A percentile compares a stretch with the other conserved stretches of the same genome.
phyloP scores from a whole-genome alignment of 92 coral and sea anemone genomes.

The Hydrozoanthus gracilis region DNA sequence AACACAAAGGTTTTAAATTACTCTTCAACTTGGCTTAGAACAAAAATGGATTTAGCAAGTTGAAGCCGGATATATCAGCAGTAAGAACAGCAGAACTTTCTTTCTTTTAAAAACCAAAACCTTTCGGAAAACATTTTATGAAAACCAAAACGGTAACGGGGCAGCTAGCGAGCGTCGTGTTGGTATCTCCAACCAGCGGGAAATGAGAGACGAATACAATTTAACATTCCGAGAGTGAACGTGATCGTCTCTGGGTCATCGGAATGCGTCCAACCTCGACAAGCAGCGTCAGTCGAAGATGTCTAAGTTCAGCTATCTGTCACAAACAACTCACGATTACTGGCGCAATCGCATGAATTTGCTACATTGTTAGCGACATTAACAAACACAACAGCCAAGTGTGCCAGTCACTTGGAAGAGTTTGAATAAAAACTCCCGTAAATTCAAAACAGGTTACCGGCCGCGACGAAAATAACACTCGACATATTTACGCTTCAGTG shows the following conservation, averaged over 20 bases:
- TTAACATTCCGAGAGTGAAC: conserved; percentile 32
- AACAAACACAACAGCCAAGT: not conserved
- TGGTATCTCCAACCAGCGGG: not conserved
- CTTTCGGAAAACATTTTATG: not conserved
- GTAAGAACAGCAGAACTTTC: not conserved
- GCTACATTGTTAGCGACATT: not conserved
- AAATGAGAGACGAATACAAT: not conserved
- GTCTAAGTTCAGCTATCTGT: conserved; percentile 5
- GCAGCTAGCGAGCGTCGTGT: not conserved
- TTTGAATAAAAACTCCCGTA: not conserved
- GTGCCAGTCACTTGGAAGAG: not conserved
- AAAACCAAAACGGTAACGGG: not conserved
- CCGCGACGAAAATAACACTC: conserved; percentile 10
- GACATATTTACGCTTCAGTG: conserved; percentile 6
- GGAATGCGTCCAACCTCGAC: not conserved
- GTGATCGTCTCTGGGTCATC: conserved; percentile 3
- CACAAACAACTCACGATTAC: not conserved
- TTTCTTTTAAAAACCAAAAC: not conserved
- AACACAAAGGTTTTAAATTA: conserved; percentile 33
- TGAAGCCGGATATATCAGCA: conserved; percentile 12
- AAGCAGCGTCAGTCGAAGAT: not conserved
- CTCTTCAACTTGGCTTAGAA: not conserved
- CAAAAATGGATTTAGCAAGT: not conserved
- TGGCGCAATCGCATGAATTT: not conserved
- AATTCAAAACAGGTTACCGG: conserved; percentile 33